These are phyloP conservation scores for Aramus guarauna DNA, from an alignment of 2,113 vertebrate genomes.

Conservation along the genomic window DNA sequence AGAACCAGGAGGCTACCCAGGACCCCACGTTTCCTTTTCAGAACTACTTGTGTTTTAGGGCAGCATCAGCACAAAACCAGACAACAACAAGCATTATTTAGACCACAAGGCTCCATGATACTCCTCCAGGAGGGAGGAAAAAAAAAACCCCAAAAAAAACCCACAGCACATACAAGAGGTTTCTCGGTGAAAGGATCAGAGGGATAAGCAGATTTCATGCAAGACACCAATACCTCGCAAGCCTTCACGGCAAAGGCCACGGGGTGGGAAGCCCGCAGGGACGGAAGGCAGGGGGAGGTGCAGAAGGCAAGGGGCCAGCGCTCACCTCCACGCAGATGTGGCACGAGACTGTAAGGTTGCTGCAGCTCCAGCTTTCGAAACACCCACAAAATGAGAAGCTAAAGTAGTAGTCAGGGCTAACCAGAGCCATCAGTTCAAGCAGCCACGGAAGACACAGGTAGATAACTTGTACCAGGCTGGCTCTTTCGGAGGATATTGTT, in stretches of 20 bases:
- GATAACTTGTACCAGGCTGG: background rate
- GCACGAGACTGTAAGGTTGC: background rate
- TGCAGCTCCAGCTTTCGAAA: background rate
- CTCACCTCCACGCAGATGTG: background rate
- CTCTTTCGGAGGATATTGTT: background rate
- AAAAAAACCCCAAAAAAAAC: no score
- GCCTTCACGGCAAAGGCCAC: background rate
- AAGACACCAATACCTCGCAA: background rate
- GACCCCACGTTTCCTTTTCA: background rate
- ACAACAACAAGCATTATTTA: background rate
- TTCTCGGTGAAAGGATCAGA: background rate
- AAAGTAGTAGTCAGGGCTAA: background rate
- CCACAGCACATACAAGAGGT: background rate
- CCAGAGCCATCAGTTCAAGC: accelerated
- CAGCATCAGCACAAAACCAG: background rate
- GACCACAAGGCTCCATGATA: background rate
- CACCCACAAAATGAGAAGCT: no score
- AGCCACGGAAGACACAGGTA: background rate
- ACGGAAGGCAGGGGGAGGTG: background rate
- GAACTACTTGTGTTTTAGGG: background rate
- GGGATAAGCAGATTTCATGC: background rate
- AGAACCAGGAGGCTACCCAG: background rate
- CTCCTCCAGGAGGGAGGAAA: no score
- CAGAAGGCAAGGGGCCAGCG: background rate
- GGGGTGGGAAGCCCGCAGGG: background rate